phyloP scores from a whole-genome alignment of 2,113 vertebrate genomes.

The Limanda limanda region DNA sequence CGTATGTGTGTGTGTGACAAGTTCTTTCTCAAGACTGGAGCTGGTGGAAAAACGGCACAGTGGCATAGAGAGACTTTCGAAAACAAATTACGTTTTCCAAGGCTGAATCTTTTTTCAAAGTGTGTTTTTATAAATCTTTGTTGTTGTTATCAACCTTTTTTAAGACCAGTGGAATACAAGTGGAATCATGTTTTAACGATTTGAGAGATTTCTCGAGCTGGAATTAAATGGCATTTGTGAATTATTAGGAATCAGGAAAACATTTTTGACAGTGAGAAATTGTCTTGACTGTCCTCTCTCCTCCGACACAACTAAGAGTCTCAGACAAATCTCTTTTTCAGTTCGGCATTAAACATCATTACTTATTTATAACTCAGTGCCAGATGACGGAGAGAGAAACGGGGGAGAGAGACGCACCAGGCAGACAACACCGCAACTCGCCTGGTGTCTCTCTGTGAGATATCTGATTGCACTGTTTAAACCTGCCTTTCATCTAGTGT shows the following conservation, averaged over 20 bases:
- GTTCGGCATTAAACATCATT: constrained; percentile 81
- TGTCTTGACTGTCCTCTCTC: constrained; percentile 64
- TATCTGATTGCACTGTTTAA: constrained; percentile 80
- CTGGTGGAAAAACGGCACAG: constrained; percentile 23
- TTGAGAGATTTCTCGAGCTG: constrained; percentile 17
- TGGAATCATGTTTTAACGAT: constrained; percentile 5
- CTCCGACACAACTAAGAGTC: constrained; percentile 67
- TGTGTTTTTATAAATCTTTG: background rate
- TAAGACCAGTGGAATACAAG: too few relatives aligned
- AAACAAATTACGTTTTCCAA: background rate
- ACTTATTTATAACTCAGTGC: constrained; percentile 83
- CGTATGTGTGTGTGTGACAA: constrained; percentile 59
- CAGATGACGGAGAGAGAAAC: constrained; percentile 76
- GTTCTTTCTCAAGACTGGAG: constrained; percentile 32
- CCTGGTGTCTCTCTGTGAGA: constrained; percentile 69
- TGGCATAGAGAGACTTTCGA: constrained; percentile 1
- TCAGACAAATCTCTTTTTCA: constrained; percentile 76
- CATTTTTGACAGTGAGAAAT: constrained; percentile 68
- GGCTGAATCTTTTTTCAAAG: background rate
- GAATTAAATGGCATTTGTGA: constrained; percentile 28
- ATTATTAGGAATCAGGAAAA: constrained; percentile 43
- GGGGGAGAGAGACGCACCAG: constrained; percentile 69
- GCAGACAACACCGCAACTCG: constrained; percentile 69
- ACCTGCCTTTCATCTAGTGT: constrained; percentile 73
- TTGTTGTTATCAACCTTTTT: background rate